Conservation (phyloP, 30 jellyfish, hydroid and myxozoan genomes). For the Pseudorhiza aurosa region DNA sequence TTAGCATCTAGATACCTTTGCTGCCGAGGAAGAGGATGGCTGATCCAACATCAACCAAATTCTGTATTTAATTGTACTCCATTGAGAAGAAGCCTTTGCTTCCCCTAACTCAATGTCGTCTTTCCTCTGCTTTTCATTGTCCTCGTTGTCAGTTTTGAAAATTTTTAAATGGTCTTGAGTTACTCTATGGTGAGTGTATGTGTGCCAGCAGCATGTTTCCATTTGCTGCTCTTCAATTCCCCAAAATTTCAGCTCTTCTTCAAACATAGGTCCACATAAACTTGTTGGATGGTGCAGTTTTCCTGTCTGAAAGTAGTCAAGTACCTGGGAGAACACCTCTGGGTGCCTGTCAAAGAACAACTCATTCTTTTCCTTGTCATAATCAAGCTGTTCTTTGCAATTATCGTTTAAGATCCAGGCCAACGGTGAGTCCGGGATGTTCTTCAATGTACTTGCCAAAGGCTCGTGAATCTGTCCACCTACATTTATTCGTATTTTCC, state of each 20-base stretch:
- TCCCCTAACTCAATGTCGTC: conserved; percentile 47
- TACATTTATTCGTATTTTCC: conserved; percentile 71
- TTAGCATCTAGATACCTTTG: conserved; percentile 59
- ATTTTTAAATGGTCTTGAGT: conserved; percentile 76
- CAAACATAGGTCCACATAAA: conserved; percentile 94
- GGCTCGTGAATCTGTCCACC: conserved; percentile 91
- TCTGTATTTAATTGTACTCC: conserved; percentile 44
- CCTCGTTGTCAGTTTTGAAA: conserved; percentile 28
- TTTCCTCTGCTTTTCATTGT: not conserved
- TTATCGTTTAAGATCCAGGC: conserved; percentile 82
- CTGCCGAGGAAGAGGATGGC: conserved; percentile 86
- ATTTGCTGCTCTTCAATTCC: conserved; percentile 96
- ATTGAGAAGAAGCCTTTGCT: conserved; percentile 1
- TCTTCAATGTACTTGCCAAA: conserved; percentile 74
- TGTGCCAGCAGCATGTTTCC: conserved; percentile 97
- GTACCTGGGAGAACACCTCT: conserved; percentile 78
- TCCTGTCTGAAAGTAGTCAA: conserved; percentile 93
- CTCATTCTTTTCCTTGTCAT: conserved; percentile 70
- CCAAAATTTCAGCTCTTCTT: conserved; percentile 92
- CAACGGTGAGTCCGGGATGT: conserved; percentile 95
- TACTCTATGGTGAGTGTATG: conserved; percentile 85
- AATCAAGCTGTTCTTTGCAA: conserved; percentile 59
- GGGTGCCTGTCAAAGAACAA: conserved; percentile 93
- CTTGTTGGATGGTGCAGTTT: conserved; percentile 94
- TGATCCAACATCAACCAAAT: conserved; percentile 79